These are phyloP conservation scores for Phrynosoma platyrhinos DNA, from an alignment of 2,113 vertebrate genomes.

Conservation along the genomic window DNA sequence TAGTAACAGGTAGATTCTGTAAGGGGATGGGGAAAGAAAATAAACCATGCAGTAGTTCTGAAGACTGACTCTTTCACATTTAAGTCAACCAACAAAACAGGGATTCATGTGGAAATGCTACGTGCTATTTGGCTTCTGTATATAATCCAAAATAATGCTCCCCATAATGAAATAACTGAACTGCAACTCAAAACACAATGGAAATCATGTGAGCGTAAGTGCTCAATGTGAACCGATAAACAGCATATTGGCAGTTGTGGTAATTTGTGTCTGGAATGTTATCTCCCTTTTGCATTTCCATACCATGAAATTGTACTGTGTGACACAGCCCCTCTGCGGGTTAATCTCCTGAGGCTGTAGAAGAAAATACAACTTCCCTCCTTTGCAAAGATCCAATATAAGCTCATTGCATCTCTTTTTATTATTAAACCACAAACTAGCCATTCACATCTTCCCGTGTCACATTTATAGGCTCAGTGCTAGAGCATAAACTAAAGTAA, in stretches of 20 bases:
- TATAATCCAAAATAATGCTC: conserved; percentile 55
- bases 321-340: conserved; percentile 62
- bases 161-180: conserved; percentile 70
- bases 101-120: conserved; percentile 42
- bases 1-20: not conserved
- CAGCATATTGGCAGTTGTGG: conserved; percentile 62
- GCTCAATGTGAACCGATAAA: conserved; percentile 60
- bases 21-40: conserved; percentile 7
- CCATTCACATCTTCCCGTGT: conserved; percentile 20
- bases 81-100: conserved; percentile 5
- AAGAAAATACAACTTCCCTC: conserved; percentile 55
- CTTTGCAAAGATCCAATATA: conserved; percentile 34
- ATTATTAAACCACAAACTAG: conserved; percentile 42
- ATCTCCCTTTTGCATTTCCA: conserved; percentile 71
- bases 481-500: conserved; percentile 39
- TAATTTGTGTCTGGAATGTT: conserved; percentile 72
- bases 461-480: conserved; percentile 44
- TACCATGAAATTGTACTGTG: conserved; percentile 69
- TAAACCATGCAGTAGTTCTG: not conserved
- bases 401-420: conserved; percentile 27
- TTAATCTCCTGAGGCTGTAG: conserved; percentile 66
- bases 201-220: conserved; percentile 59
- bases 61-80: not conserved
- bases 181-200: conserved; percentile 65
- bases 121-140: conserved; percentile 45